phyloP scores from a whole-genome alignment of 2,888 invertebrate genomes.

The Apeira syringaria region DNA sequence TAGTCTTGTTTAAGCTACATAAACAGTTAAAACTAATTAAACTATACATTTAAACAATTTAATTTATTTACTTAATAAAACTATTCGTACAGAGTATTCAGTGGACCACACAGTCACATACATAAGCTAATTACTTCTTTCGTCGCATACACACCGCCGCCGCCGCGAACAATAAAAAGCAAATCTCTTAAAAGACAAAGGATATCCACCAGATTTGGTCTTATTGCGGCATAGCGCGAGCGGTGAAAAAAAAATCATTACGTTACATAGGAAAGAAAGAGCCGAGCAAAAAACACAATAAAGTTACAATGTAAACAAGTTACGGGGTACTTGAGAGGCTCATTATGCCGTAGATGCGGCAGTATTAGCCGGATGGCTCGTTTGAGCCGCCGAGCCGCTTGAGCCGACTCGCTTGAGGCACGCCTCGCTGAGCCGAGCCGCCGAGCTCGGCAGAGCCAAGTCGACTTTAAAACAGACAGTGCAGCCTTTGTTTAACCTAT shows the following conservation, averaged over 20 bases:
- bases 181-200: slow-evolving; percentile 50
- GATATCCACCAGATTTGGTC: slow-evolving; percentile 24
- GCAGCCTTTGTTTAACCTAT: slow-evolving; percentile 77
- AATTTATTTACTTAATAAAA: no score
- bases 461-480: slow-evolving; percentile 35
- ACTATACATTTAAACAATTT: no score
- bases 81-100: no score
- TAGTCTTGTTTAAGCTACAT: no score
- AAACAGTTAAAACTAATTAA: no score
- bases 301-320: slow-evolving; percentile 84
- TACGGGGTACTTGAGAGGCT: slow-evolving; percentile 81
- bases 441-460: slow-evolving; percentile 36
- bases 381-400: slow-evolving; percentile 38
- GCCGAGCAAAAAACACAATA: slow-evolving; percentile 80
- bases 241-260: slow-evolving; percentile 64
- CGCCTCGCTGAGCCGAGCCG: slow-evolving; percentile 32
- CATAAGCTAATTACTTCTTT: slow-evolving; percentile 3
- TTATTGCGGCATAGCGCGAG: slow-evolving; percentile 12
- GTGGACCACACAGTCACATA: neutral
- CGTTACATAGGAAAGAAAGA: slow-evolving; percentile 73
- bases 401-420: slow-evolving; percentile 49
- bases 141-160: slow-evolving; percentile 5
- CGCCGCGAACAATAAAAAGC: slow-evolving; percentile 37
- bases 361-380: slow-evolving; percentile 68
- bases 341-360: slow-evolving; percentile 77